Evolutionary conservation across 2,888 invertebrate species (phyloP).

Genomic region (Myopa tessellatipennis): DNA sequence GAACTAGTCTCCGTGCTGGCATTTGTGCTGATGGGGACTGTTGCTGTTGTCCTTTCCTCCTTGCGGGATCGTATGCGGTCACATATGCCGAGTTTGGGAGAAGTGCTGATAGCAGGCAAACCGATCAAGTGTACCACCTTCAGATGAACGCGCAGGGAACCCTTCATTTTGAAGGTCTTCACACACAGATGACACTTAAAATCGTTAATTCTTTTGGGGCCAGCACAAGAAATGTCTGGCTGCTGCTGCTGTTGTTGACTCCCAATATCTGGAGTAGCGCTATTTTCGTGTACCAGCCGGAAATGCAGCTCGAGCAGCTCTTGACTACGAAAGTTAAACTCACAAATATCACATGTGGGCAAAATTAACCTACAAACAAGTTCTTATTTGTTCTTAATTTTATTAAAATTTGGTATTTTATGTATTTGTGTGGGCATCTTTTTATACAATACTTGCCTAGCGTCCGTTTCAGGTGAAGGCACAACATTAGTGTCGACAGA

Average conservation of each 20-base stretch:
- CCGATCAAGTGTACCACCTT: conserved; percentile 77
- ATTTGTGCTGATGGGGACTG: not conserved
- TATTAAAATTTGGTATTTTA: no score
- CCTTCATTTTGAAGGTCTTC: conserved; percentile 84
- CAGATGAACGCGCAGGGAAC: conserved; percentile 84
- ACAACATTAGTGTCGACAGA: conserved; percentile 44
- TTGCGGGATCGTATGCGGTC: conserved; percentile 60
- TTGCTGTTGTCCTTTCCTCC: conserved; percentile 47
- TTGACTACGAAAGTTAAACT: conserved; percentile 77
- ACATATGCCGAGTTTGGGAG: conserved; percentile 60
- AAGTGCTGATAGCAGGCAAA: conserved; percentile 49
- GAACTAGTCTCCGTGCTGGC: not conserved
- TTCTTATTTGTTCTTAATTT: no score
- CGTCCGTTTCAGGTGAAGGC: conserved; percentile 18
- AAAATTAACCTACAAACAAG: conserved; percentile 11
- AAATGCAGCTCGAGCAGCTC: conserved; percentile 81
- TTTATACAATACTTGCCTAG: no score
- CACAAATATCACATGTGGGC: conserved; percentile 76
- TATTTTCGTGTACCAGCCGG: conserved; percentile 75
- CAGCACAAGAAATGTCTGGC: conserved; percentile 34
- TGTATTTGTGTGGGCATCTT: no score
- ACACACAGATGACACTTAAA: conserved; percentile 79
- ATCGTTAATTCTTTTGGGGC: conserved; percentile 53
- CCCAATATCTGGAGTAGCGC: conserved; percentile 50
- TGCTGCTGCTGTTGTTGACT: conserved; percentile 27